Evolutionary conservation across 2,888 invertebrate species (phyloP).

Genomic region (Quadriops clusia): DNA sequence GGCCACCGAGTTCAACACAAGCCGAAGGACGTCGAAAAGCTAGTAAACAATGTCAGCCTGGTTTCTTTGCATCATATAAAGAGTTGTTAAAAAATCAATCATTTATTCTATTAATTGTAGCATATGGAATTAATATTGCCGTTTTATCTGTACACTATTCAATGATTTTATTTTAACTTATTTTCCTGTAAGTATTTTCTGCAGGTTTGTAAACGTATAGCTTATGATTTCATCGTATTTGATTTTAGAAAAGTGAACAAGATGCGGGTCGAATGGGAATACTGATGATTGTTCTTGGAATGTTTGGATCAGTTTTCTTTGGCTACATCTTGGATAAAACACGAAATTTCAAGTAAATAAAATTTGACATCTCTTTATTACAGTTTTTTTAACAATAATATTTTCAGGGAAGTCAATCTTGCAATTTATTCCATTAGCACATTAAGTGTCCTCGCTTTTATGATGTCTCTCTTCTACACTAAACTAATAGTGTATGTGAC

Average conservation of each 20-base stretch:
- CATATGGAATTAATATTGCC: conserved; percentile 90
- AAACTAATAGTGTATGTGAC: conserved; percentile 15
- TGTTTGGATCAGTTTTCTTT: conserved; percentile 77
- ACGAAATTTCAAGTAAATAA: conserved; percentile 80
- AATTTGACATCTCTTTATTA: no score
- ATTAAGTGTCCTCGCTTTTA: conserved; percentile 16
- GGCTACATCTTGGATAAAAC: conserved; percentile 85
- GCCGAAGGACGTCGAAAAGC: conserved; percentile 41
- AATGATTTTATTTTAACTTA: conserved; percentile 73
- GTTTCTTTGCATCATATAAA: conserved; percentile 55
- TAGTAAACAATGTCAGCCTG: no score
- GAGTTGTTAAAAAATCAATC: conserved; percentile 63
- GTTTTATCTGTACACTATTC: conserved; percentile 87
- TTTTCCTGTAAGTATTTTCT: conserved; percentile 62
- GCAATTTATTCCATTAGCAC: conserved; percentile 14
- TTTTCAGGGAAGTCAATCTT: conserved; percentile 16
- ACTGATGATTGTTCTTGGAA: conserved; percentile 81
- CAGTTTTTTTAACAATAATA: no score
- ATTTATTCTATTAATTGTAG: conserved; percentile 66
- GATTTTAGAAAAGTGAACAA: conserved; percentile 45
- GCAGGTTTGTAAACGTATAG: no score
- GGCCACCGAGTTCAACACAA: conserved; percentile 44
- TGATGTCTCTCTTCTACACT: conserved; percentile 14
- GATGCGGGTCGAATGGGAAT: conserved; percentile 87
- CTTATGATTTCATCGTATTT: no score